phyloP scores from a whole-genome alignment of 2,113 vertebrate species.

The Triplophysa tibetana region DNA sequence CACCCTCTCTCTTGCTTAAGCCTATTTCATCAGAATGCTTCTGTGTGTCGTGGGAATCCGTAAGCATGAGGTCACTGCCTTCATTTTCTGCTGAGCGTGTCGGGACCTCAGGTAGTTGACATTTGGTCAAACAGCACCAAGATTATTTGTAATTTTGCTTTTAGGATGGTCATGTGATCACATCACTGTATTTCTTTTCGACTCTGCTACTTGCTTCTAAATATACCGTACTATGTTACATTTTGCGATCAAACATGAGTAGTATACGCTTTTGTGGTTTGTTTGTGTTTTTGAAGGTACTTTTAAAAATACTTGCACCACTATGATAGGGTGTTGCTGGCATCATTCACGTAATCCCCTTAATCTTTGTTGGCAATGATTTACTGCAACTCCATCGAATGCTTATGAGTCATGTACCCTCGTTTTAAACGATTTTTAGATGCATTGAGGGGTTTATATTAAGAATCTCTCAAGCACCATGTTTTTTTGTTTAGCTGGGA shows the following conservation, averaged over 20 bases:
- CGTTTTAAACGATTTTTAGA: constrained; percentile 38
- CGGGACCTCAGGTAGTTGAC: constrained; percentile 20
- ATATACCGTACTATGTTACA: not conserved
- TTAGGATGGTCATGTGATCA: not conserved
- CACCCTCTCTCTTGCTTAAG: constrained; percentile 30
- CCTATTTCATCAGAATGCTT: constrained; percentile 33
- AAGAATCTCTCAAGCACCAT: not conserved
- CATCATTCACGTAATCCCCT: constrained; percentile 43
- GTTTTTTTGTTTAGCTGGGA: not conserved
- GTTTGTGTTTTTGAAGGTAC: constrained; percentile 43
- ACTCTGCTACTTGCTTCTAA: constrained; percentile 9
- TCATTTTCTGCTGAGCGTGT: constrained; percentile 3
- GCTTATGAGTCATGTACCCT: constrained; percentile 44
- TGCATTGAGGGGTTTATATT: constrained; percentile 21
- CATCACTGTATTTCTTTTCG: not conserved
- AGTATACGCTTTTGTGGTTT: constrained; percentile 15
- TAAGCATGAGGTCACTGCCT: constrained; percentile 32
- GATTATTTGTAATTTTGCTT: not conserved
- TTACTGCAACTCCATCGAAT: constrained; percentile 48
- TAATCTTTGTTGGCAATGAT: constrained; percentile 47
- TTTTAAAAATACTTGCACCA: constrained; percentile 53
- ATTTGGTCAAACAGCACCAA: constrained; percentile 21
- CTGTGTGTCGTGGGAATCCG: constrained; percentile 32
- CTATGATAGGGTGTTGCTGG: constrained; percentile 31
- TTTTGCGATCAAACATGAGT: constrained; percentile 22